phyloP scores from a whole-genome alignment of 2,113 vertebrate genomes.

The Eonycteris spelaea region DNA sequence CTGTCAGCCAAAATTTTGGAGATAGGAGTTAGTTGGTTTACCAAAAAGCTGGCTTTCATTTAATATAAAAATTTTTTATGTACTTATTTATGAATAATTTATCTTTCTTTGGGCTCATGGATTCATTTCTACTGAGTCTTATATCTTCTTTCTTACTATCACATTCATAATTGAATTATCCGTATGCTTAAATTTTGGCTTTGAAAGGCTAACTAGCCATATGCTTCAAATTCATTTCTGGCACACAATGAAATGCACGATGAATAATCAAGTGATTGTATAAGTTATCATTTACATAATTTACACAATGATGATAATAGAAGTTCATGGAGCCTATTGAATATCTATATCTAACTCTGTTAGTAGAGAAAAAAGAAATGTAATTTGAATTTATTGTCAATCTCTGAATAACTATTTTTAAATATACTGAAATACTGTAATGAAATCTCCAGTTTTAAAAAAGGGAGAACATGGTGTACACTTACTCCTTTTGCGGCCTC shows the following conservation, averaged over 20 bases:
- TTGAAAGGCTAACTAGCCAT: background rate
- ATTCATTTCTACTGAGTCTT: background rate
- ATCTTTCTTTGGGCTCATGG: background rate
- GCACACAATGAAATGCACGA: background rate
- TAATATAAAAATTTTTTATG: background rate
- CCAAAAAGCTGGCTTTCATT: background rate
- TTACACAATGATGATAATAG: background rate
- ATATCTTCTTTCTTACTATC: background rate
- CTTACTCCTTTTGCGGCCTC: background rate
- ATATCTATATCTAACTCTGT: background rate
- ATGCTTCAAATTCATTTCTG: background rate
- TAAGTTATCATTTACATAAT: background rate
- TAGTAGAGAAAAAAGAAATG: background rate
- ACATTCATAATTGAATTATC: background rate
- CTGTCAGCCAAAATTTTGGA: background rate
- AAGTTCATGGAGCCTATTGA: too few relatives aligned
- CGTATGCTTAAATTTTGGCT: background rate
- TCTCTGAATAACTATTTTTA: background rate
- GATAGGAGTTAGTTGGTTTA: background rate
- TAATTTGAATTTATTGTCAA: background rate
- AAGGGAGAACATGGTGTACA: background rate
- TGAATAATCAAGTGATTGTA: constrained; percentile 1
- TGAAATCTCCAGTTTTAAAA: background rate
- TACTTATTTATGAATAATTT: background rate
- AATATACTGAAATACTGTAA: background rate